These are phyloP conservation scores for Blastobasis adustella DNA, from an alignment of 2,888 invertebrate species.

Conservation along the genomic window DNA sequence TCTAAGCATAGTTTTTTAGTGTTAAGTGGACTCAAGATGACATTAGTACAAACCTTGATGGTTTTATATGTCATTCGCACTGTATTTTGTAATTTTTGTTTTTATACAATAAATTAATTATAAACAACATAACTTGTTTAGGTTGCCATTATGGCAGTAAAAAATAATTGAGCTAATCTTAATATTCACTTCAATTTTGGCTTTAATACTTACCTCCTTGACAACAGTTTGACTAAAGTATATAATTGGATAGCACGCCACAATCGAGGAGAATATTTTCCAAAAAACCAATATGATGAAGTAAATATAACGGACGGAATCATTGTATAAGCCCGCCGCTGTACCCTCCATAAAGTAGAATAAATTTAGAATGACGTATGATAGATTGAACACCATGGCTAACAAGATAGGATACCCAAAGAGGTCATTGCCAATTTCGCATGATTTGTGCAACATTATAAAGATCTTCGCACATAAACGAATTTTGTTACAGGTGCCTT, in stretches of 20 bases:
- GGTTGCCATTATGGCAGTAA: no score
- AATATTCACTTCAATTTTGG: not conserved
- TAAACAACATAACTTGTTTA: no score
- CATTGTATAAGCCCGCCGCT: conserved; percentile 43
- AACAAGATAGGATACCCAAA: conserved; percentile 36
- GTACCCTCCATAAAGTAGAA: conserved; percentile 62
- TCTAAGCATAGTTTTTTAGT: no score
- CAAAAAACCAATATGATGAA: conserved; percentile 43
- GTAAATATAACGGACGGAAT: conserved; percentile 32
- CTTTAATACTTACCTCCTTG: conserved; percentile 28
- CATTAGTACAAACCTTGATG: no score
- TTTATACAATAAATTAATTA: no score
- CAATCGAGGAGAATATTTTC: conserved; percentile 36
- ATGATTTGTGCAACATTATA: conserved; percentile 32
- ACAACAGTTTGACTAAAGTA: conserved; percentile 34
- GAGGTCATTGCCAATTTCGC: conserved; percentile 23
- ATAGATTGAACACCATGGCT: conserved; percentile 30
- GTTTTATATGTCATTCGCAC: no score
- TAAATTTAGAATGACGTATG: conserved; percentile 36
- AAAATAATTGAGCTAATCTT: no score
- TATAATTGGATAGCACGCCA: conserved; percentile 31
- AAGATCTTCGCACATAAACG: conserved; percentile 39
- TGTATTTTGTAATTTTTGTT: no score
- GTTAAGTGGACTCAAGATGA: no score
- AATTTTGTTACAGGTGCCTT: conserved; percentile 38